These are phyloP conservation scores for Drosophila asahinai DNA, from an alignment of 1,140 invertebrate species.

Conservation along the genomic window DNA sequence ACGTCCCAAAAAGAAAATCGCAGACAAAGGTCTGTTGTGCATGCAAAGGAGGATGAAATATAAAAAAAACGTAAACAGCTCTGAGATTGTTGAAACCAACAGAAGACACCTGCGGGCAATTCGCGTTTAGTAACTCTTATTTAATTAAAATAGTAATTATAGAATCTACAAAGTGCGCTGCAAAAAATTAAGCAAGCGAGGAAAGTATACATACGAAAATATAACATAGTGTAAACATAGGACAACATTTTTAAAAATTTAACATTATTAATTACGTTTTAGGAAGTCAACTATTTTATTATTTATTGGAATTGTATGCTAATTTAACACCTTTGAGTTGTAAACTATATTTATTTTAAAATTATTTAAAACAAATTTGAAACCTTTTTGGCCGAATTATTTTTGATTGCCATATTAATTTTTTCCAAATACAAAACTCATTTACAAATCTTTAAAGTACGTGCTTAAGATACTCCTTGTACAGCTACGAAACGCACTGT, in stretches of 20 bases:
- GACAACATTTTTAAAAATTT: no score
- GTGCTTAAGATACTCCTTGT: neutral
- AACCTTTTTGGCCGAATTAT: neutral
- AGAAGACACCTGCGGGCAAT: conserved; percentile 39
- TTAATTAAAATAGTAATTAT: conserved; percentile 64
- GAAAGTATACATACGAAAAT: no score
- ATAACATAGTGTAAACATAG: no score
- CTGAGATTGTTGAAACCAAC: conserved; percentile 15
- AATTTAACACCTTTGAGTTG: no score
- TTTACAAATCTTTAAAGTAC: no score
- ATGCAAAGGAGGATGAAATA: conserved; percentile 9
- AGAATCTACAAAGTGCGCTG: neutral
- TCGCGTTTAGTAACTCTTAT: conserved; percentile 43
- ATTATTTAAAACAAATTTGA: no score
- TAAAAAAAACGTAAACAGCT: conserved; percentile 21
- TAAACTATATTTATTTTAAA: no score
- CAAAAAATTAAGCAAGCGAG: neutral
- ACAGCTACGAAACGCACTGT: conserved; percentile 4
- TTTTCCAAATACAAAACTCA: neutral
- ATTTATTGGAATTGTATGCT: no score
- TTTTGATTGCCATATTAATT: neutral
- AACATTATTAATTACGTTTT: no score
- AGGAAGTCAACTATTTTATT: no score
- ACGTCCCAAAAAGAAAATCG: conserved; percentile 20
- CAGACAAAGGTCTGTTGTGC: conserved; percentile 35